phyloP scores from a whole-genome alignment of 2,797 vertebrate genomes.

The Falco columbarius region DNA sequence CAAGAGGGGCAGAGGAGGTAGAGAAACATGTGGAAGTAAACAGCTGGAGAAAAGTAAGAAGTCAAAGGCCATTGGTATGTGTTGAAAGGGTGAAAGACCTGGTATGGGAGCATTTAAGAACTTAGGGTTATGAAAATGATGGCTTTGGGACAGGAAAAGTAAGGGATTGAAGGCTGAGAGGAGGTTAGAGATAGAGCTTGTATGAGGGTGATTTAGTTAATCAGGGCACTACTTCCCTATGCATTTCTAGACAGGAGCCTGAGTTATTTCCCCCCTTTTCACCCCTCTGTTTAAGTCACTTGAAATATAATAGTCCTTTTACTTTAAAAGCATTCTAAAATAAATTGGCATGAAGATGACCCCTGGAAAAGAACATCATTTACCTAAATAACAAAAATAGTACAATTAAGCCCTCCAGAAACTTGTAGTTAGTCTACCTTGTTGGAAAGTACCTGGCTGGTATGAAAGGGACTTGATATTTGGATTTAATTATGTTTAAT shows the following conservation, averaged over 20 bases:
- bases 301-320: background rate
- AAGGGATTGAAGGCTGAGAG: background rate
- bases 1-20: background rate
- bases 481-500: background rate
- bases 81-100: background rate
- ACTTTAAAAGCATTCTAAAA: background rate
- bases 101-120: background rate
- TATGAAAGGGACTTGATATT: background rate
- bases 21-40: background rate
- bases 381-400: constrained; percentile 1
- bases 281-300: background rate
- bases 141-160: background rate
- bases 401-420: background rate
- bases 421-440: background rate
- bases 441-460: background rate
- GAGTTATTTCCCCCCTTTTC: background rate
- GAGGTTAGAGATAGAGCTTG: background rate
- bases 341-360: background rate
- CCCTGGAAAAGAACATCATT: background rate
- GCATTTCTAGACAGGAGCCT: background rate
- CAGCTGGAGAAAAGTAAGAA: background rate
- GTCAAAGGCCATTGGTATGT: background rate
- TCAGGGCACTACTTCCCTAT: background rate
- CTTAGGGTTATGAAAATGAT: background rate
- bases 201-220: background rate